Conservation (phyloP, 2,113 vertebrate species). For the Oncorhynchus nerka region DNA sequence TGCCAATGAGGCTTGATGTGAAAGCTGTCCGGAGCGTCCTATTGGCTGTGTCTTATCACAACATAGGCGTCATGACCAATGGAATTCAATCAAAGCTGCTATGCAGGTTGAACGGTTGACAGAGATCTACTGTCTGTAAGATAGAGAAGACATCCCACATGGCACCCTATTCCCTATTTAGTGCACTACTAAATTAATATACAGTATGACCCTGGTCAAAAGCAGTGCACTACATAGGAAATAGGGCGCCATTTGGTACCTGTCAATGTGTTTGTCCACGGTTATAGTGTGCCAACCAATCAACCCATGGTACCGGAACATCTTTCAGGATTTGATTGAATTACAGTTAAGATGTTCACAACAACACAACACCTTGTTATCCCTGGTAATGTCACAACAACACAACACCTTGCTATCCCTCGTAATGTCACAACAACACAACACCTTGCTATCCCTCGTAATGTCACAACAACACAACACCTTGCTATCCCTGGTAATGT, state of each 20-base stretch:
- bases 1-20: background rate
- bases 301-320: background rate
- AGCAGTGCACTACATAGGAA: too few relatives aligned
- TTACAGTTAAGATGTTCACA: conserved; percentile 7
- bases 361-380: background rate
- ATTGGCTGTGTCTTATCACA: conserved; percentile 2
- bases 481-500: too few relatives aligned
- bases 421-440: conserved; percentile 21
- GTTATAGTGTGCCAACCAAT: background rate
- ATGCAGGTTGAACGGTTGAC: background rate
- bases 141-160: background rate
- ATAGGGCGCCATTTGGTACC: too few relatives aligned
- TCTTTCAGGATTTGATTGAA: conserved; percentile 17
- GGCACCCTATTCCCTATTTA: too few relatives aligned
- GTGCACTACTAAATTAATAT: too few relatives aligned
- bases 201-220: too few relatives aligned
- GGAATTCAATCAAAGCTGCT: conserved; percentile 16
- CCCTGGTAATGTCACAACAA: background rate
- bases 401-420: background rate
- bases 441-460: too few relatives aligned
- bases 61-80: background rate
- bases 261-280: background rate
- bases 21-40: background rate
- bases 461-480: too few relatives aligned
- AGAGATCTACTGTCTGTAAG: background rate